Conservation (phyloP, 2,113 vertebrate species). For the Pseudopodoces humilis region DNA sequence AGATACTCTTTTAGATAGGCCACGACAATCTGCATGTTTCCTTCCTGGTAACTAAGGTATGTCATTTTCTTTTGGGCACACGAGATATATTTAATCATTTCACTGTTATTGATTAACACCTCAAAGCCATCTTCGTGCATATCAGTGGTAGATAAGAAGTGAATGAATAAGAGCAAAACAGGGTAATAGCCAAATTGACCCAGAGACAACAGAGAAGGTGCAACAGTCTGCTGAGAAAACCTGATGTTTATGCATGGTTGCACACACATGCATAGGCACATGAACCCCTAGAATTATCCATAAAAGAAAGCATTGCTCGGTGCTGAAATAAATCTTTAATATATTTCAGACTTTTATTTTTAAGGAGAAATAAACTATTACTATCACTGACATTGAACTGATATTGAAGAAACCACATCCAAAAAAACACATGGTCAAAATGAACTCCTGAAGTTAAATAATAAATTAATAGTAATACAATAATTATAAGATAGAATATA, state of each 20-base stretch:
- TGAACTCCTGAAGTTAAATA: neutral
- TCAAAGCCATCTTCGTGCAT: slow-evolving; percentile 48
- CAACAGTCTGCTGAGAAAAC: neutral
- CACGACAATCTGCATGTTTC: neutral
- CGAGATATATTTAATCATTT: neutral
- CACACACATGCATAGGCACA: neutral
- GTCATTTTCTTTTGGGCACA: neutral
- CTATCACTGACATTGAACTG: neutral
- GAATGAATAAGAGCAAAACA: neutral
- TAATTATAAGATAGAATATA: neutral
- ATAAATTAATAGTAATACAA: neutral
- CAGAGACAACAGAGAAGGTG: neutral
- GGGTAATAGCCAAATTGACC: neutral
- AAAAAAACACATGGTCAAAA: neutral
- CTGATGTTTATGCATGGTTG: neutral
- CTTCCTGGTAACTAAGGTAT: slow-evolving; percentile 18
- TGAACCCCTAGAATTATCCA: neutral
- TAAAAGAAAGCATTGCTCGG: neutral
- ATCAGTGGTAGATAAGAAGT: slow-evolving; percentile 42
- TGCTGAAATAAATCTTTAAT: neutral
- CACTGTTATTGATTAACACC: slow-evolving; percentile 61
- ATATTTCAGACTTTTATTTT: neutral
- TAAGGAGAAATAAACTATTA: neutral
- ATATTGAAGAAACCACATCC: neutral
- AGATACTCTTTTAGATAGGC: neutral